phyloP scores from a whole-genome alignment of 2,113 vertebrate genomes.

The Tupaia chinensis region DNA sequence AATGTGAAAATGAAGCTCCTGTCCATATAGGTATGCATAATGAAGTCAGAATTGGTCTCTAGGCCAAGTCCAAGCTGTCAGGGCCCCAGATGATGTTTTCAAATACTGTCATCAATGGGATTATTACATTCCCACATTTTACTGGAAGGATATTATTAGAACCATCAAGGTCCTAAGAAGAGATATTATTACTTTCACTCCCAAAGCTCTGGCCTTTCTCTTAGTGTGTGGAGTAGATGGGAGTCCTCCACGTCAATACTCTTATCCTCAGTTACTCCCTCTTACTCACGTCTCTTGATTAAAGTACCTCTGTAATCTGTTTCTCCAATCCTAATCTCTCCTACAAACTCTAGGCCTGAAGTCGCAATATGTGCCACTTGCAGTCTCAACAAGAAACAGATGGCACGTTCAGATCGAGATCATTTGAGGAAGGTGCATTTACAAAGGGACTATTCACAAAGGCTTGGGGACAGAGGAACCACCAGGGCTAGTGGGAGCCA shows the following conservation, averaged over 20 bases:
- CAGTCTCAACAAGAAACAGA: neutral
- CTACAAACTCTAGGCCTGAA: conserved; percentile 26
- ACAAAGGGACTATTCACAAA: neutral
- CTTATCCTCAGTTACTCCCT: neutral
- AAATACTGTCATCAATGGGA: neutral
- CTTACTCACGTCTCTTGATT: neutral
- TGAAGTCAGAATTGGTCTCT: neutral
- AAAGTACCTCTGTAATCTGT: neutral
- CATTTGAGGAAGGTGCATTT: neutral
- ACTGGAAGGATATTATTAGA: neutral
- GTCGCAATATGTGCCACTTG: neutral
- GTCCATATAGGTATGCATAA: neutral
- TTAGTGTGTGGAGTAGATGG: neutral
- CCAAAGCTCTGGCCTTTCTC: neutral
- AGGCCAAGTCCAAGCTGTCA: neutral
- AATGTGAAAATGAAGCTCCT: neutral
- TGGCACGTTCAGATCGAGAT: neutral
- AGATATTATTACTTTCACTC: neutral
- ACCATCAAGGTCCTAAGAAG: neutral
- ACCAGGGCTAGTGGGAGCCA: neutral
- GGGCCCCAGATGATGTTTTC: neutral
- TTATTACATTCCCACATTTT: neutral
- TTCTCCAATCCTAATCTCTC: neutral
- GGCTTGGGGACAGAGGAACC: neutral
- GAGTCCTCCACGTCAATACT: neutral